phyloP scores from a whole-genome alignment of 2,113 vertebrate species.

The Oceanites oceanicus region DNA sequence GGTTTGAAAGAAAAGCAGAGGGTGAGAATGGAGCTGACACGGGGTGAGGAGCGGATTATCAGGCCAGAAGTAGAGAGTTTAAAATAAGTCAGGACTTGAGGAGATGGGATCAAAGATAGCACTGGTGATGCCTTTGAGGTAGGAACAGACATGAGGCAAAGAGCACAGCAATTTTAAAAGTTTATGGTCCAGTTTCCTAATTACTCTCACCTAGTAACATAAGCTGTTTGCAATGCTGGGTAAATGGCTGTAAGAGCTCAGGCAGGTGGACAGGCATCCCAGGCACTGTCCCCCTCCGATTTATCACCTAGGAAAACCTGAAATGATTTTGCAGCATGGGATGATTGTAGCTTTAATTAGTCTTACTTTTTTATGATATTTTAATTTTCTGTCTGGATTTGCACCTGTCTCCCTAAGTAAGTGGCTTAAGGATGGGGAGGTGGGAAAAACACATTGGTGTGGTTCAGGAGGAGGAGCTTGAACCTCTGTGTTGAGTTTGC shows the following conservation, averaged over 20 bases:
- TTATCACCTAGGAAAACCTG: neutral
- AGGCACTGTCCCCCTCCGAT: fast-evolving
- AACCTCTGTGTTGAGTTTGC: neutral
- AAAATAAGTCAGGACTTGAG: neutral
- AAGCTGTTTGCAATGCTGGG: neutral
- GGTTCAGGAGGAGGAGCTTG: neutral
- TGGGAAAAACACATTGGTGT: neutral
- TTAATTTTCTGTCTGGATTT: neutral
- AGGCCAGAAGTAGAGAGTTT: neutral
- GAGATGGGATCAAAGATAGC: neutral
- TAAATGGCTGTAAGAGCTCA: neutral
- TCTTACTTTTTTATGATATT: neutral
- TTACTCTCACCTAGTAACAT: neutral
- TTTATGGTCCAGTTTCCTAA: neutral
- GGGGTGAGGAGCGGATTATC: neutral
- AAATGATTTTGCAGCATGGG: fast-evolving
- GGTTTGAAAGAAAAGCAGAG: neutral
- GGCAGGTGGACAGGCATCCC: neutral
- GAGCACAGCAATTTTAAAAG: neutral
- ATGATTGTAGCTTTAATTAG: neutral
- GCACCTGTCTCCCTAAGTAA: neutral
- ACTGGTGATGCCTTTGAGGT: neutral
- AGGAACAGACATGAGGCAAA: neutral
- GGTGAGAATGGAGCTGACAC: neutral
- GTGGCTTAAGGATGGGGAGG: neutral